Conservation (phyloP, 2,113 vertebrate species). For the Rhinolophus ferrumequinum region DNA sequence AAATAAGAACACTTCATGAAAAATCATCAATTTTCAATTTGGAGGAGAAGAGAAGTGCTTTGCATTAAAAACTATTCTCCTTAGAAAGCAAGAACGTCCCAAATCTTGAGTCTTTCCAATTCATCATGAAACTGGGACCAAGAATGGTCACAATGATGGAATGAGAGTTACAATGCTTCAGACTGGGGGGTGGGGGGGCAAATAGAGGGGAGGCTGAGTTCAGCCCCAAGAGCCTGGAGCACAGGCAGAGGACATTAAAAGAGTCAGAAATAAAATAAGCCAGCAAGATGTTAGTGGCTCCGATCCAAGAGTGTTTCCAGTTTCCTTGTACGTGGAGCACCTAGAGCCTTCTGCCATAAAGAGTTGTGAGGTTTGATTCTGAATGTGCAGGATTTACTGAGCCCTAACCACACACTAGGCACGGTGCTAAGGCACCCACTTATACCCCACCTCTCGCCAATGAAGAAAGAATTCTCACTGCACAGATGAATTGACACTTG, state of each 20-base stretch:
- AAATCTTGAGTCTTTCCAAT: not conserved
- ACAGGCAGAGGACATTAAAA: not conserved
- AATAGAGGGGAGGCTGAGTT: too few relatives aligned
- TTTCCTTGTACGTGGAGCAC: not conserved
- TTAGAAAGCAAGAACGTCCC: not conserved
- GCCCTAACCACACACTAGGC: not conserved
- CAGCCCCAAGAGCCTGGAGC: not conserved
- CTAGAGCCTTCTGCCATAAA: not conserved
- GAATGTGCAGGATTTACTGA: not conserved
- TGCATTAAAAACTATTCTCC: not conserved
- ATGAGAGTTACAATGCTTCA: not conserved
- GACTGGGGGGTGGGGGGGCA: not conserved
- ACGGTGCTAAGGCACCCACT: not conserved
- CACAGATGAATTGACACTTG: not conserved
- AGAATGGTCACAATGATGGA: not conserved
- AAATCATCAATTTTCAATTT: not conserved
- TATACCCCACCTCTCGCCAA: not conserved
- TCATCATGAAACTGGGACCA: not conserved
- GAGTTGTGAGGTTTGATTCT: not conserved
- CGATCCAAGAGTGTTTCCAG: not conserved
- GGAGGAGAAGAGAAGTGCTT: not conserved
- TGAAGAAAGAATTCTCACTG: not conserved
- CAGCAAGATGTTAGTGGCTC: not conserved
- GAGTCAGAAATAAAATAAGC: not conserved
- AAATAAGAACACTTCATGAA: not conserved